phyloP scores from a whole-genome alignment of 2,113 vertebrate genomes.

The Pomatorhinus ruficollis region DNA sequence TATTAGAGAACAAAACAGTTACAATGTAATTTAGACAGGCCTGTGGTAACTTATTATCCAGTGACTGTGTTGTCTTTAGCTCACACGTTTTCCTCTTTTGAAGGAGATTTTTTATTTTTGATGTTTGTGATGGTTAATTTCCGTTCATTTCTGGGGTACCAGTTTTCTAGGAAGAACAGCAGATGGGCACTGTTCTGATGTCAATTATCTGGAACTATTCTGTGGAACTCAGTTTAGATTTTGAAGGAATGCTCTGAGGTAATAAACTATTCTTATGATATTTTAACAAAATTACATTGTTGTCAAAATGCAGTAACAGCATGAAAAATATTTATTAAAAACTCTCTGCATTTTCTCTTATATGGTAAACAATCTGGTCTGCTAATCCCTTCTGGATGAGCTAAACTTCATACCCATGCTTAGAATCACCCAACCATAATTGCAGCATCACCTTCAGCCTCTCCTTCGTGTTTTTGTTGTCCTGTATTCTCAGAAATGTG shows the following conservation, averaged over 20 bases:
- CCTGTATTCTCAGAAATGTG: not conserved
- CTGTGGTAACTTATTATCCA: not conserved
- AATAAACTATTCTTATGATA: constrained; percentile 6
- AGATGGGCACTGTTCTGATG: not conserved
- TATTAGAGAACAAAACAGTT: not conserved
- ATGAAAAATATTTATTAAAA: constrained; percentile 67
- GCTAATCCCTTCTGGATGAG: not conserved
- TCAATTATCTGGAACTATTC: not conserved
- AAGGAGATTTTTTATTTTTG: not conserved
- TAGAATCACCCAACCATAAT: not conserved
- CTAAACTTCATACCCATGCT: not conserved
- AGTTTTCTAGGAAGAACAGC: not conserved
- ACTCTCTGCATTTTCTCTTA: constrained; percentile 56
- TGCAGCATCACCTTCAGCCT: not conserved
- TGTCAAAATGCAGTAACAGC: constrained; percentile 31
- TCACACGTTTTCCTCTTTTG: not conserved
- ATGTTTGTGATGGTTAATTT: not conserved
- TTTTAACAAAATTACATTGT: not conserved
- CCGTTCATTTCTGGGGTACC: not conserved
- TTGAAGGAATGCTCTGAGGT: not conserved
- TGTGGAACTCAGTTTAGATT: not conserved
- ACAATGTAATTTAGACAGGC: not conserved
- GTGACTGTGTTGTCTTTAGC: not conserved
- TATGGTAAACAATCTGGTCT: constrained; percentile 35
- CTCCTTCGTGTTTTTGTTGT: not conserved